These are phyloP conservation scores for Cyphomyrus plagiostoma DNA, from an alignment of 2,113 vertebrate species.

Conservation along the genomic window DNA sequence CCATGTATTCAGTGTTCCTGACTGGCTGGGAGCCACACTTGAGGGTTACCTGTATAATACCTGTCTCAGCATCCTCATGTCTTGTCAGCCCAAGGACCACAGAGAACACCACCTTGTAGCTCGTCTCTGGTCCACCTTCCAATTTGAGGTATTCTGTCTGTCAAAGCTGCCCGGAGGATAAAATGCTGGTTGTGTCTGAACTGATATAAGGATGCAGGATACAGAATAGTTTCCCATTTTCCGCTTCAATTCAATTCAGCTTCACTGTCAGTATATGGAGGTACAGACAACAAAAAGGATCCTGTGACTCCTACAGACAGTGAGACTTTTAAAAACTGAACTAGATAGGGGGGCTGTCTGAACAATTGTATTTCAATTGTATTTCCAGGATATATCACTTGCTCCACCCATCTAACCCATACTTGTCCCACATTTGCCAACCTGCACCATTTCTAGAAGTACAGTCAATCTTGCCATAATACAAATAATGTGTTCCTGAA, in stretches of 20 bases:
- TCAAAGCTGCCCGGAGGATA: slow-evolving; percentile 70
- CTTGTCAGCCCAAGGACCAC: slow-evolving; percentile 60
- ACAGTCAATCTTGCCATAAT: neutral
- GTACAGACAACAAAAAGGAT: neutral
- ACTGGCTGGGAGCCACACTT: neutral
- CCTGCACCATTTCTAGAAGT: neutral
- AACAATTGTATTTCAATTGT: too few relatives aligned
- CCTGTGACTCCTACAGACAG: neutral
- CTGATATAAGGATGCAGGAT: slow-evolving; percentile 68
- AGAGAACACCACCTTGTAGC: slow-evolving; percentile 63
- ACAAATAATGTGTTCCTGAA: neutral
- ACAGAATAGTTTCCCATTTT: slow-evolving; percentile 75
- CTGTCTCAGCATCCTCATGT: slow-evolving; percentile 61
- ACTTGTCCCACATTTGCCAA: neutral
- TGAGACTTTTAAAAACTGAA: too few relatives aligned
- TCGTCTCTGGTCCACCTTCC: slow-evolving; percentile 61
- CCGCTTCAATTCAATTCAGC: neutral
- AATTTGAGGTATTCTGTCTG: slow-evolving; percentile 71
- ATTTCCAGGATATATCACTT: too few relatives aligned
- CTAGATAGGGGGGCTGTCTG: neutral
- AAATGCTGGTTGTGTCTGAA: slow-evolving; percentile 62
- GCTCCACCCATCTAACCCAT: neutral
- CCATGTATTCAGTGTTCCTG: too few relatives aligned
- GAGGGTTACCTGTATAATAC: slow-evolving; percentile 75
- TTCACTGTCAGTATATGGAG: neutral